Percentiles rank a stretch among this genome's conserved stretches.
phyloP scores from a whole-genome alignment of 2,888 invertebrate species.

The Polyommatus iphigenia region DNA sequence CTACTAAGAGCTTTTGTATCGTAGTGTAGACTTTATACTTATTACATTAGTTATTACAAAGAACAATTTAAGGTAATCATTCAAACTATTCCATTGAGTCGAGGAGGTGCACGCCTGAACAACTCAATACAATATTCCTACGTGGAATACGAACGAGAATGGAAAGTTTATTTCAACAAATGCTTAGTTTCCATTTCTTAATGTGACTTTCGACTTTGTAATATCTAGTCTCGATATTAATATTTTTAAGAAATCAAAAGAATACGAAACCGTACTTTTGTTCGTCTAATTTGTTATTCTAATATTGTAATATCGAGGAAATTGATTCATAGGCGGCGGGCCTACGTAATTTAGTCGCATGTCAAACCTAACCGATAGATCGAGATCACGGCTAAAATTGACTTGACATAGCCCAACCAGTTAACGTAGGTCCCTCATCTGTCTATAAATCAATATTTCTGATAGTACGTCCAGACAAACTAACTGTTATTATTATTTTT shows the following conservation, averaged over 20 bases:
- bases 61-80: slow-evolving; percentile 46
- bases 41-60: slow-evolving; percentile 43
- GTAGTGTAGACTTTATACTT: slow-evolving; percentile 58
- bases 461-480: background rate
- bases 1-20: slow-evolving; percentile 73
- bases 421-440: too few species aligned
- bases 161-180: slow-evolving; percentile 10
- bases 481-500: background rate
- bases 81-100: slow-evolving; percentile 46
- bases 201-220: slow-evolving; percentile 5
- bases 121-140: slow-evolving; percentile 25
- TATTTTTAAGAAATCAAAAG: slow-evolving; percentile 9
- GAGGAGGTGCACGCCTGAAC: slow-evolving; percentile 38
- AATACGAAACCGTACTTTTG: background rate
- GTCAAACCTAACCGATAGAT: background rate
- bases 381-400: too few species aligned
- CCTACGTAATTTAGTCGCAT: background rate
- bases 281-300: background rate
- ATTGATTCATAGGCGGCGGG: background rate
- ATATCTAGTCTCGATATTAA: background rate
- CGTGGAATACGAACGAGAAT: slow-evolving; percentile 22
- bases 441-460: background rate
- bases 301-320: background rate
- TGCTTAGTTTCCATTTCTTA: slow-evolving; percentile 9
- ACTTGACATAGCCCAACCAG: too few species aligned